phyloP scores from a whole-genome alignment of 2,113 vertebrate species.

The Pelobates fuscus region DNA sequence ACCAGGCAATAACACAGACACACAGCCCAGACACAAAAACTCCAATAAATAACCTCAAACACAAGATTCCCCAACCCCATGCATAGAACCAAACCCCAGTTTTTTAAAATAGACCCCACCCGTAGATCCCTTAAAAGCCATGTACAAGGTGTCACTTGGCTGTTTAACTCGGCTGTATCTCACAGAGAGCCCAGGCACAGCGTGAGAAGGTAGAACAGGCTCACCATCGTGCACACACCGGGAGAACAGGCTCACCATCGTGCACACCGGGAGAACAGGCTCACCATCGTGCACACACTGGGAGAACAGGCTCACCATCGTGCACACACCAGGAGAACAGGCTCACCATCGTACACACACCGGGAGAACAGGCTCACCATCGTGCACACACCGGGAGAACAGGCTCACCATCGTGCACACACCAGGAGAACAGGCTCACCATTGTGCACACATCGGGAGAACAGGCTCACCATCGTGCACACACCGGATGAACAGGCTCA shows the following conservation, averaged over 20 bases:
- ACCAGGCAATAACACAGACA: neutral
- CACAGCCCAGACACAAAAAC: neutral
- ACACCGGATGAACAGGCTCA: too few species aligned
- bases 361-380: slow-evolving; percentile 1
- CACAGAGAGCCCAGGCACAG: slow-evolving; percentile 5
- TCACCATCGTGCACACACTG: too few species aligned
- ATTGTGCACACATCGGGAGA: too few species aligned
- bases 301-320: neutral
- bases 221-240: neutral
- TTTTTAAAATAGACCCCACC: slow-evolving; percentile 8
- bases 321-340: too few species aligned
- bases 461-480: neutral
- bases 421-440: neutral
- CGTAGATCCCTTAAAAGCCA: neutral
- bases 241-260: neutral
- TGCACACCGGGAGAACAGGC: too few species aligned
- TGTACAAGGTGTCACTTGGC: neutral
- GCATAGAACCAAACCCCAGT: slow-evolving; percentile 31
- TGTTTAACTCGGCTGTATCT: neutral
- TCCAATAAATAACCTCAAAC: slow-evolving; percentile 11
- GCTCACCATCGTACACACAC: neutral
- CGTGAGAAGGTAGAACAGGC: neutral
- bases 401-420: too few species aligned
- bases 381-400: neutral
- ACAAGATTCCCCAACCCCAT: slow-evolving; percentile 29